A percentile compares a stretch with the other conserved stretches of the same genome.
phyloP scores from a whole-genome alignment of 2,113 vertebrate species.

The Percina caprodes region DNA sequence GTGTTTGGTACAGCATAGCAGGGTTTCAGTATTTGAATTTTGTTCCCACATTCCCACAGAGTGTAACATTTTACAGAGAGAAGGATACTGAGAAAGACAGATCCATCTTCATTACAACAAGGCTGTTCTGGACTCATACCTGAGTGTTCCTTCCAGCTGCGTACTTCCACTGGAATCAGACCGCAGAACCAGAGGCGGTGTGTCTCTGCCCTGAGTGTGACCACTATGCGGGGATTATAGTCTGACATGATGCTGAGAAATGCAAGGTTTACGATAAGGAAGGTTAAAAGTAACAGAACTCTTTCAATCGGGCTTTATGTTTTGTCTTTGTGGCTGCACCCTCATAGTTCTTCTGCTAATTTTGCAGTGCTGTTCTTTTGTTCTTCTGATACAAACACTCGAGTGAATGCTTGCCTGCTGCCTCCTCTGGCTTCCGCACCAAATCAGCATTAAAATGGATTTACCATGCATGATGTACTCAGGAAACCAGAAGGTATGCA shows the following conservation, averaged over 20 bases:
- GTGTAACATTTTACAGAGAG: constrained; percentile 16
- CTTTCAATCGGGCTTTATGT: constrained; percentile 19
- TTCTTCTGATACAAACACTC: constrained; percentile 13
- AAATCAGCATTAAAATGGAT: constrained; percentile 60
- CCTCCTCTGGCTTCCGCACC: constrained; percentile 19
- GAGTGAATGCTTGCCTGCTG: neutral
- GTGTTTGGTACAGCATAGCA: constrained; percentile 15
- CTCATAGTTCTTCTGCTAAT: constrained; percentile 26
- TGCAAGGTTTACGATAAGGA: constrained; percentile 65
- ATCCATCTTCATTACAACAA: constrained; percentile 66
- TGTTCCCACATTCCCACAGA: neutral
- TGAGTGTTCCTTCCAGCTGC: constrained; percentile 38
- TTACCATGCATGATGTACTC: constrained; percentile 47
- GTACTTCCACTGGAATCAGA: constrained; percentile 15
- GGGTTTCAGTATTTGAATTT: constrained; percentile 4
- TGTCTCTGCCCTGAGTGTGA: constrained; percentile 47
- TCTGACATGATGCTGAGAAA: constrained; percentile 64
- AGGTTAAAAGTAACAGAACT: constrained; percentile 49
- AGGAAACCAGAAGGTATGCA: constrained; percentile 63
- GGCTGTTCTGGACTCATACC: constrained; percentile 29
- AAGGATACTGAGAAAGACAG: constrained; percentile 12
- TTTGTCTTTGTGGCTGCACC: constrained; percentile 40
- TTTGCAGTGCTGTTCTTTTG: constrained; percentile 13
- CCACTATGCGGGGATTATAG: constrained; percentile 58
- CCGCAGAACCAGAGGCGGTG: constrained; percentile 25